phyloP scores from a whole-genome alignment of 2,797 vertebrate species.

The Pteropus rufus region DNA sequence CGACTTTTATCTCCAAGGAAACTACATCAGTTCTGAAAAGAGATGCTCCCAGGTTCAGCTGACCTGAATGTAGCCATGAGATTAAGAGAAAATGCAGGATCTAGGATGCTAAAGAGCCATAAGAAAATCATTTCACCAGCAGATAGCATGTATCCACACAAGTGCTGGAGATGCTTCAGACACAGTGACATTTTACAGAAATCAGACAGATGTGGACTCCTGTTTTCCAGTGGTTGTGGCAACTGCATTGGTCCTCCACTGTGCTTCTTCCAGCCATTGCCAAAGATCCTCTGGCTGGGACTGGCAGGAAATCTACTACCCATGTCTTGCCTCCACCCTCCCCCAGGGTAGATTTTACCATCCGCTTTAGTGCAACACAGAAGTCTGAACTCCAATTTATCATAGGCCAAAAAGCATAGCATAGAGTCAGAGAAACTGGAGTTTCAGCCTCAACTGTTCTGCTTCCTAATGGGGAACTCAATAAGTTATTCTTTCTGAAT shows the following conservation, averaged over 20 bases:
- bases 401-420: not conserved
- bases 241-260: not conserved
- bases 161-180: not conserved
- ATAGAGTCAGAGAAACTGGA: not conserved
- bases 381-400: not conserved
- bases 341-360: not conserved
- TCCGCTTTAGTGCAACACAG: too few species aligned
- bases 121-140: conserved; percentile 18
- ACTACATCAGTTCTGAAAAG: conserved; percentile 38
- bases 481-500: not conserved
- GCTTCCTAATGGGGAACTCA: not conserved
- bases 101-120: not conserved
- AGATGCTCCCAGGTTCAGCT: conserved; percentile 24
- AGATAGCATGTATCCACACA: conserved; percentile 38
- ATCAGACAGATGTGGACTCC: not conserved
- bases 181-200: conserved; percentile 36
- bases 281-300: not conserved
- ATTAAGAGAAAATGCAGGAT: not conserved
- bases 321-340: not conserved
- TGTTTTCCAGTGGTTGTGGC: not conserved
- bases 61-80: not conserved
- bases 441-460: not conserved
- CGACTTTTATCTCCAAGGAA: conserved; percentile 55
- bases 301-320: not conserved
- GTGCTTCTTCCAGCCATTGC: not conserved